phyloP scores from a whole-genome alignment of 2,113 vertebrate genomes.

The Leptobrachium ailaonicum region DNA sequence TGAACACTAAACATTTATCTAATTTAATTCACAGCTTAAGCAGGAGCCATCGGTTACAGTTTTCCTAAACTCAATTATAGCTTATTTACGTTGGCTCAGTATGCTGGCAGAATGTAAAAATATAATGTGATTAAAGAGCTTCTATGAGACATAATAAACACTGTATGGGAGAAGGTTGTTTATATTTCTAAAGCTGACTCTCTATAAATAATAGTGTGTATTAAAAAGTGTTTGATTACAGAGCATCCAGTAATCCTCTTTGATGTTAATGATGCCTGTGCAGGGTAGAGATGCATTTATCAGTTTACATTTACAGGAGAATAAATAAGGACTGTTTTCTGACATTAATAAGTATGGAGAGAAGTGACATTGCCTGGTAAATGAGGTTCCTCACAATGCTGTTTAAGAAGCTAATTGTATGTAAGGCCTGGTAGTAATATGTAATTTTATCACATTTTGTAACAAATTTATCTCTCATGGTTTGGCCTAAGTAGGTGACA shows the following conservation, averaged over 20 bases:
- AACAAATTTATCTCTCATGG: too few relatives aligned
- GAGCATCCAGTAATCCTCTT: background rate
- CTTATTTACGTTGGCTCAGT: slow-evolving; percentile 2
- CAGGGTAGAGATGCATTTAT: background rate
- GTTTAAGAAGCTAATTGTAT: too few relatives aligned
- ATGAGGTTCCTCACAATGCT: too few relatives aligned
- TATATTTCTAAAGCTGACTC: background rate
- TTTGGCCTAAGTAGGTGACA: too few relatives aligned
- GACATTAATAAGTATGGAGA: too few relatives aligned
- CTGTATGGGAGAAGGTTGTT: slow-evolving; percentile 7
- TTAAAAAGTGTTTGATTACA: slow-evolving; percentile 8
- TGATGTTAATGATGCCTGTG: slow-evolving; percentile 21
- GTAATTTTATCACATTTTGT: too few relatives aligned
- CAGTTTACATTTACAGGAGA: too few relatives aligned
- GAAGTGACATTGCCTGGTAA: too few relatives aligned
- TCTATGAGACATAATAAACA: slow-evolving; percentile 30
- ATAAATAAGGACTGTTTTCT: too few relatives aligned
- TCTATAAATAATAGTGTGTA: slow-evolving; percentile 12
- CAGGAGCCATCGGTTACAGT: background rate
- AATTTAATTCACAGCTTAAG: slow-evolving; percentile 2
- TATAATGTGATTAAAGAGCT: slow-evolving; percentile 19
- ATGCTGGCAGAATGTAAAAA: background rate
- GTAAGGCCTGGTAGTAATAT: too few relatives aligned
- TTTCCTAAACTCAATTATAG: background rate
- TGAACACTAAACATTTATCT: background rate